Evolutionary conservation across 2,113 vertebrate species (phyloP).

Genomic region (Alosa alosa): DNA sequence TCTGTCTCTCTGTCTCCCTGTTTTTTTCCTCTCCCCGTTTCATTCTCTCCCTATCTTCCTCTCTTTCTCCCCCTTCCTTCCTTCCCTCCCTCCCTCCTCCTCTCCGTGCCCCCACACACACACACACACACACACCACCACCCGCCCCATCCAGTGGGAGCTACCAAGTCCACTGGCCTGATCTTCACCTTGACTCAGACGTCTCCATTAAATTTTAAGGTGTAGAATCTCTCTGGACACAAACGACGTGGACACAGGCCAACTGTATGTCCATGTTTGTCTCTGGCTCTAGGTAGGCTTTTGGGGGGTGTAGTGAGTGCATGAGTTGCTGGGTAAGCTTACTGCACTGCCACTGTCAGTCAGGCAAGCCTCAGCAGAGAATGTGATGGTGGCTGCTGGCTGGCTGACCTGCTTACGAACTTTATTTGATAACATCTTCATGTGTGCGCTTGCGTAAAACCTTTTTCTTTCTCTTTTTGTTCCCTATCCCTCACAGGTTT

Average conservation of each 20-base stretch:
- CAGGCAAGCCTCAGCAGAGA: not conserved
- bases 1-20: not conserved
- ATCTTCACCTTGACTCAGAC: not conserved
- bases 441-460: not conserved
- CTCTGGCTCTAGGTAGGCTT: not conserved
- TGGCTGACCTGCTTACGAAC: not conserved
- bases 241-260: not conserved
- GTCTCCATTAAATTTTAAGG: not conserved
- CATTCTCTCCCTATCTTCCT: not conserved
- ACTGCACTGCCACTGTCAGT: too few relatives aligned
- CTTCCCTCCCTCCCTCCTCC: not conserved
- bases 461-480: not conserved
- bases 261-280: not conserved
- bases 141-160: not conserved
- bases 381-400: not conserved
- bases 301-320: not conserved
- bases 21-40: not conserved
- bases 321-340: not conserved
- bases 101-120: not conserved
- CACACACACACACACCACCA: not conserved
- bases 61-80: not conserved
- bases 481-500: too few relatives aligned
- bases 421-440: not conserved
- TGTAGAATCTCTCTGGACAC: not conserved
- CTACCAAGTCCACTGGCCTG: not conserved